phyloP scores from a whole-genome alignment of 2,888 invertebrate species.

The Xestia c-nigrum region DNA sequence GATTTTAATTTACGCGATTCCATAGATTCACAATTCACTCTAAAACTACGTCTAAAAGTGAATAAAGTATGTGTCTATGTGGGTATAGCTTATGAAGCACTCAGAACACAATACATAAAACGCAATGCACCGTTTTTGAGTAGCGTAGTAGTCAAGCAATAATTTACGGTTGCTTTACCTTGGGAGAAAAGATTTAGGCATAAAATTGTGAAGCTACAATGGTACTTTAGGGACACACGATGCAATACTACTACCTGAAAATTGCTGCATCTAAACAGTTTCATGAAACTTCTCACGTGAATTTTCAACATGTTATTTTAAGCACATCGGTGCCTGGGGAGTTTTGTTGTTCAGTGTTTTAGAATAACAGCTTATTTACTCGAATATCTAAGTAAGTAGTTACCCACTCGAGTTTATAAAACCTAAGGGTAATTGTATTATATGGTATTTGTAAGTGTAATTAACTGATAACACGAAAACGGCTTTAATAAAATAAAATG shows the following conservation, averaged over 20 bases:
- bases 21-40: no score
- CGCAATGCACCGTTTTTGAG: no score
- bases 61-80: no score
- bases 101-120: no score
- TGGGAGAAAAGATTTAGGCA: not conserved
- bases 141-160: no score
- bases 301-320: slow-evolving; percentile 17
- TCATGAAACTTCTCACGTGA: slow-evolving; percentile 1
- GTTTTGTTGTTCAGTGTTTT: not conserved
- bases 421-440: no score
- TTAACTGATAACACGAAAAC: not conserved
- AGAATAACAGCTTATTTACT: not conserved
- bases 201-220: not conserved
- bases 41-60: no score
- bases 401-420: no score
- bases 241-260: slow-evolving; percentile 24
- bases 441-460: not conserved
- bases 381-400: not conserved
- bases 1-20: no score
- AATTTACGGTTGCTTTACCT: no score
- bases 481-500: slow-evolving; percentile 2
- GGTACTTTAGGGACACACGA: not conserved
- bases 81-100: no score
- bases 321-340: slow-evolving; percentile 8
- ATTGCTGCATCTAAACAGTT: slow-evolving; percentile 23